Conservation (phyloP, 1,140 invertebrate species). For the Calephelis nemesis region DNA sequence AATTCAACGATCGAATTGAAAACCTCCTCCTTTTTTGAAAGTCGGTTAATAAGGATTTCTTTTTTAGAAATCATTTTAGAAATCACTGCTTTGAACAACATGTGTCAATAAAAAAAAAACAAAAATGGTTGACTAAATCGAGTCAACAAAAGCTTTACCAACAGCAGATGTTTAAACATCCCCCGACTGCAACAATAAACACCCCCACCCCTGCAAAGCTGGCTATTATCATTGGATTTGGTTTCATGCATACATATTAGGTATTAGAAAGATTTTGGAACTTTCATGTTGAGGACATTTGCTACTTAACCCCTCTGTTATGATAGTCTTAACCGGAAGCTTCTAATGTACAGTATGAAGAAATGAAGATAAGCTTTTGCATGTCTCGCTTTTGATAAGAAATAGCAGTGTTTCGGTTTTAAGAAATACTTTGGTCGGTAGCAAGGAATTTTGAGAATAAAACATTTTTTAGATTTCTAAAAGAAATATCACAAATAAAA, state of each 20-base stretch:
- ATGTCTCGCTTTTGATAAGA: not conserved
- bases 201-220: constrained; percentile 12
- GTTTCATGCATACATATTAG: constrained; percentile 26
- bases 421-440: no score
- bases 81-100: no score
- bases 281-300: not conserved
- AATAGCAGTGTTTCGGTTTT: no score
- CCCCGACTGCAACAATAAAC: constrained; percentile 20
- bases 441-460: no score
- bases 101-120: no score
- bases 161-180: constrained; percentile 14
- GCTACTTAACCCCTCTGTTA: constrained; percentile 1
- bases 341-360: not conserved
- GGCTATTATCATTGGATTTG: constrained; percentile 30
- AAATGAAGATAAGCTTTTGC: not conserved
- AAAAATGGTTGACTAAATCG: not conserved
- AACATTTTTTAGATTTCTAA: no score
- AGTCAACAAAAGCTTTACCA: not conserved
- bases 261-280: constrained; percentile 21
- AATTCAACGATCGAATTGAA: no score
- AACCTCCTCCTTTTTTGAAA: no score
- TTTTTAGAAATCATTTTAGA: no score
- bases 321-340: not conserved
- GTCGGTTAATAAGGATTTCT: no score
- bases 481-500: no score